Conservation (phyloP, 1,140 invertebrate species). For the Drosophila truncata region DNA sequence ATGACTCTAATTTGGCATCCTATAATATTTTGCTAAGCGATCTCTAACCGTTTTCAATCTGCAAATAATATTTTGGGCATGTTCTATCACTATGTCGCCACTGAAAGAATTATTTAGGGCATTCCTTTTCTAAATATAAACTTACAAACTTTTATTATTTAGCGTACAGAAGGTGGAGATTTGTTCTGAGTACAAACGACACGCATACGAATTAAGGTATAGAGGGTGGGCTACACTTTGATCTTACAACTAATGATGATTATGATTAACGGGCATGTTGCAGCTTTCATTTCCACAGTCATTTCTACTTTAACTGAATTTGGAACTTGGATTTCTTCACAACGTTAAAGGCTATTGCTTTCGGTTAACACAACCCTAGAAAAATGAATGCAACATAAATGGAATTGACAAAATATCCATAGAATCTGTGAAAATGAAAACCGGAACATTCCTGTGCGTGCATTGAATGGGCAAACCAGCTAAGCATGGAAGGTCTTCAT, state of each 20-base stretch:
- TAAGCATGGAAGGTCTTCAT: constrained; percentile 83
- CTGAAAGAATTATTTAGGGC: not conserved
- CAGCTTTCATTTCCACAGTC: constrained; percentile 30
- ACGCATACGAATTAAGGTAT: constrained; percentile 57
- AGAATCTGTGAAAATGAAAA: constrained; percentile 21
- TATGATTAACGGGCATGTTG: constrained; percentile 39
- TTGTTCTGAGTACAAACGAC: constrained; percentile 44
- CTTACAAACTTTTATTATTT: constrained; percentile 47
- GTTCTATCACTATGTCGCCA: not conserved
- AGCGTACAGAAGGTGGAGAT: constrained; percentile 24
- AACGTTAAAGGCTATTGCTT: constrained; percentile 34
- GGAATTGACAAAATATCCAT: constrained; percentile 9
- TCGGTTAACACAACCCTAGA: constrained; percentile 31
- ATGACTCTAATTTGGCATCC: not conserved
- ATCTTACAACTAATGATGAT: constrained; percentile 40
- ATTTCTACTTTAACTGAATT: constrained; percentile 11
- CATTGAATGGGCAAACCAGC: constrained; percentile 5
- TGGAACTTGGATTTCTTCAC: constrained; percentile 11
- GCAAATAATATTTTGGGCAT: not conserved
- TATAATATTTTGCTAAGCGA: not conserved
- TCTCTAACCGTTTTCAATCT: not conserved
- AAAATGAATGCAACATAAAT: constrained; percentile 4
- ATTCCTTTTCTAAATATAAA: constrained; percentile 43
- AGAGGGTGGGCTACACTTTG: constrained; percentile 32
- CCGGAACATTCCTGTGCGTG: not conserved